These are phyloP conservation scores for Hestina assimilis DNA, from an alignment of 1,140 invertebrate species.

Conservation along the genomic window DNA sequence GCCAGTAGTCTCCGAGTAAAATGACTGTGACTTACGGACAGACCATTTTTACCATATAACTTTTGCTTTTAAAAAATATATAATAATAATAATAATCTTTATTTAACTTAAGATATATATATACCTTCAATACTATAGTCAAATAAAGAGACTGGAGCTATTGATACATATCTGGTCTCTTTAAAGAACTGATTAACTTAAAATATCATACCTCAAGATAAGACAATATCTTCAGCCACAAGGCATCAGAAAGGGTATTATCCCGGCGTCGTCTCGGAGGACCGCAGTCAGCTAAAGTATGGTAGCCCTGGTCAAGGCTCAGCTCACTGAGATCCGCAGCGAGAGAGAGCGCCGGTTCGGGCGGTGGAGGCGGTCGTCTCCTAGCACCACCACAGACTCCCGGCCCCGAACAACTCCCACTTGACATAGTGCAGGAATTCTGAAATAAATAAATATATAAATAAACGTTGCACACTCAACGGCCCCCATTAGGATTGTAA, in stretches of 20 bases:
- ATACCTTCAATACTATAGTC: too few relatives aligned
- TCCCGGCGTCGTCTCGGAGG: slow-evolving; percentile 55
- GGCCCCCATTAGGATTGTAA: background rate
- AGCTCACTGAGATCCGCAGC: slow-evolving; percentile 75
- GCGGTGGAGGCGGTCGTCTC: slow-evolving; percentile 60
- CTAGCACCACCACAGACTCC: slow-evolving; percentile 63
- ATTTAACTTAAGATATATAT: too few relatives aligned
- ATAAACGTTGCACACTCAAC: background rate
- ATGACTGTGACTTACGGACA: too few relatives aligned
- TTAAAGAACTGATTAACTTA: too few relatives aligned
- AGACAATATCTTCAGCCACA: slow-evolving; percentile 64
- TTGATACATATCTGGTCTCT: too few relatives aligned
- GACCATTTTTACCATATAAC: too few relatives aligned
- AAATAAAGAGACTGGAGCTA: too few relatives aligned
- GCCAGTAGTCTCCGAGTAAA: too few relatives aligned
- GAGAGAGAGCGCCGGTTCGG: slow-evolving; percentile 58
- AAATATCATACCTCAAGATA: slow-evolving; percentile 62
- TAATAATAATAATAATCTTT: too few relatives aligned
- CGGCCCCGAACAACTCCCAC: slow-evolving; percentile 62
- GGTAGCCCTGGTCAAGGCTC: slow-evolving; percentile 86
- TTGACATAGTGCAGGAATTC: slow-evolving; percentile 59
- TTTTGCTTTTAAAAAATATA: too few relatives aligned
- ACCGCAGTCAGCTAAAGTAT: slow-evolving; percentile 82
- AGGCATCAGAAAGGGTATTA: slow-evolving; percentile 56
- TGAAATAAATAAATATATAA: slow-evolving; percentile 25